Evolutionary conservation across 2,888 invertebrate species (phyloP).

Genomic region (Neoitamus cyanurus): DNA sequence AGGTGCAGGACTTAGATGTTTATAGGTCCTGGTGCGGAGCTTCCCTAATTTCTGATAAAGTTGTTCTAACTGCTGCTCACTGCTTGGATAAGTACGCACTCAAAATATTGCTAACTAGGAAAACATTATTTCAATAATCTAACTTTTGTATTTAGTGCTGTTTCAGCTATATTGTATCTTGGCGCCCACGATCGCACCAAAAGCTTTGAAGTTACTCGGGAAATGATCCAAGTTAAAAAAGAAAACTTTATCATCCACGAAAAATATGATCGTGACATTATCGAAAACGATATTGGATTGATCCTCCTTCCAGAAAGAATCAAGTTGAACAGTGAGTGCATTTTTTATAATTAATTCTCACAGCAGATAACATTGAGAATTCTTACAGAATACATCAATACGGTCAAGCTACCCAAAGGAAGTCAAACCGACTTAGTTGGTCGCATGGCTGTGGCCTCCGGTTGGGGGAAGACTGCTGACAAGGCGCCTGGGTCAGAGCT

Average conservation of each 20-base stretch:
- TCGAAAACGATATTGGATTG: slow-evolving; percentile 63
- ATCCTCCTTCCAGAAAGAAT: slow-evolving; percentile 61
- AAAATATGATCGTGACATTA: slow-evolving; percentile 61
- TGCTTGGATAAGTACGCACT: slow-evolving; percentile 3
- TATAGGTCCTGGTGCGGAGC: slow-evolving; percentile 44
- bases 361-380: no score
- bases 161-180: slow-evolving; percentile 15
- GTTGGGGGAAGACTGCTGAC: slow-evolving; percentile 22
- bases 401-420: background rate
- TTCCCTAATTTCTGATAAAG: slow-evolving; percentile 36
- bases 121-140: background rate
- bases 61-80: slow-evolving; percentile 49
- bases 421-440: background rate
- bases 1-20: background rate
- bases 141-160: background rate
- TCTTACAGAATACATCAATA: background rate
- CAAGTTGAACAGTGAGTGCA: slow-evolving; percentile 60
- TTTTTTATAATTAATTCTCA: no score
- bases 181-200: slow-evolving; percentile 38
- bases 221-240: slow-evolving; percentile 10
- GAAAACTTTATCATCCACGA: slow-evolving; percentile 60
- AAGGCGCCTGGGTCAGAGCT: background rate
- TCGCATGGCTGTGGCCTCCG: background rate
- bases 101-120: background rate
- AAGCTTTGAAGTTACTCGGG: background rate